Percentiles rank a stretch among this genome's conserved stretches.
These are phyloP conservation scores for Volucella inflata DNA, from an alignment of 2,888 invertebrate species.

Conservation along the genomic window DNA sequence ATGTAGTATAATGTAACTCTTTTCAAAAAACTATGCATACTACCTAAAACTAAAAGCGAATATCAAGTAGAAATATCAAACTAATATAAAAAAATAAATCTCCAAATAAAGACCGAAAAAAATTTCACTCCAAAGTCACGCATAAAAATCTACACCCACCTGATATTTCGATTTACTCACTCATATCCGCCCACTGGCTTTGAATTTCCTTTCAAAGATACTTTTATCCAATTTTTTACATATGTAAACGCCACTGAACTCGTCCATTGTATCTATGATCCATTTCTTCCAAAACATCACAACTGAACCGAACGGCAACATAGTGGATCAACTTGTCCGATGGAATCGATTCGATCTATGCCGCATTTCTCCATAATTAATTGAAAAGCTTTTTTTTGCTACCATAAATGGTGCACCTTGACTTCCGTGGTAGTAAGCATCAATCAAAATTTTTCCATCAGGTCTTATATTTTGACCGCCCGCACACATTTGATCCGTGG, in stretches of 20 bases:
- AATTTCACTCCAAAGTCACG: too few relatives aligned
- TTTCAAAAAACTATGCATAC: too few relatives aligned
- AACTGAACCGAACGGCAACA: not conserved
- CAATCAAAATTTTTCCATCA: not conserved
- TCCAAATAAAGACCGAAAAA: too few relatives aligned
- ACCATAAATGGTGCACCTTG: not conserved
- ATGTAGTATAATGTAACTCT: too few relatives aligned
- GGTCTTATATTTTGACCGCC: not conserved
- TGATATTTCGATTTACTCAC: too few relatives aligned
- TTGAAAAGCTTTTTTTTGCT: conserved; percentile 9
- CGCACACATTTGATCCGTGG: not conserved
- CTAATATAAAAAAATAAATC: too few relatives aligned
- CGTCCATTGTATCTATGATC: not conserved
- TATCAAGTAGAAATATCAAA: too few relatives aligned
- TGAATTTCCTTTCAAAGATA: too few relatives aligned
- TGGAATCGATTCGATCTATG: not conserved
- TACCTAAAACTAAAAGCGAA: too few relatives aligned
- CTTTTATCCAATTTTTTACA: too few relatives aligned
- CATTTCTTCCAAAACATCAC: not conserved
- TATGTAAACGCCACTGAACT: not conserved
- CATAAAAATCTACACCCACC: too few relatives aligned
- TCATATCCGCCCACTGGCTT: too few relatives aligned
- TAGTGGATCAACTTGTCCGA: not conserved
- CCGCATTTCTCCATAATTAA: conserved; percentile 15
- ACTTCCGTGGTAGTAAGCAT: conserved; percentile 11